These are phyloP conservation scores for Pilophorus perplexus DNA, from an alignment of 2,888 invertebrate species.

Conservation along the genomic window DNA sequence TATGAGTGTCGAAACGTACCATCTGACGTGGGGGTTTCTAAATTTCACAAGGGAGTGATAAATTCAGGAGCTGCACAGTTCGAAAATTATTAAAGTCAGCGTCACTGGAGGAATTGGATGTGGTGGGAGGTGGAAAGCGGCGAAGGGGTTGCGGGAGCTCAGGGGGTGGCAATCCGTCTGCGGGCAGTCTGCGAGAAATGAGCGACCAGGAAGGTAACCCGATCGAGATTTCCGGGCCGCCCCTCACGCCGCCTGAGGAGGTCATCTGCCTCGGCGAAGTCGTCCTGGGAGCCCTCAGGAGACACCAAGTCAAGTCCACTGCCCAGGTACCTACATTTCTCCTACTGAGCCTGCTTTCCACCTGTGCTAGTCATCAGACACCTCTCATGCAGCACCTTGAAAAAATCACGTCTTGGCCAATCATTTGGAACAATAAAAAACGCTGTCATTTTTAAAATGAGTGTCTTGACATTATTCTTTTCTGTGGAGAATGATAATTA, in stretches of 20 bases:
- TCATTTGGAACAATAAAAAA: too few species aligned
- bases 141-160: background rate
- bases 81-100: background rate
- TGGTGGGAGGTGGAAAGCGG: background rate
- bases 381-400: too few species aligned
- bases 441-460: too few species aligned
- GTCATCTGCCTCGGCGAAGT: slow-evolving; percentile 38
- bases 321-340: slow-evolving; percentile 45
- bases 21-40: too few species aligned
- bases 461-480: too few species aligned
- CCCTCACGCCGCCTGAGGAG: slow-evolving; percentile 13
- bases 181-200: slow-evolving; percentile 23
- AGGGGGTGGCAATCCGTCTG: slow-evolving; percentile 27
- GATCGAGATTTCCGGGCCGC: slow-evolving; percentile 40
- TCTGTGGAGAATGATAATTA: too few species aligned
- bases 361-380: too few species aligned
- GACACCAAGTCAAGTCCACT: slow-evolving; percentile 40
- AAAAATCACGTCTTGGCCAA: too few species aligned
- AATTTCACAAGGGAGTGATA: too few species aligned
- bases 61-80: background rate
- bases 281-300: slow-evolving; percentile 38
- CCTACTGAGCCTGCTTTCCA: too few species aligned
- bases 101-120: too few species aligned
- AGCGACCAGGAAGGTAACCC: slow-evolving; percentile 35
- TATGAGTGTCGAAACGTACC: too few species aligned